Evolutionary conservation across 2,797 vertebrate genomes (phyloP).

Genomic region (Harpagifer antarcticus): DNA sequence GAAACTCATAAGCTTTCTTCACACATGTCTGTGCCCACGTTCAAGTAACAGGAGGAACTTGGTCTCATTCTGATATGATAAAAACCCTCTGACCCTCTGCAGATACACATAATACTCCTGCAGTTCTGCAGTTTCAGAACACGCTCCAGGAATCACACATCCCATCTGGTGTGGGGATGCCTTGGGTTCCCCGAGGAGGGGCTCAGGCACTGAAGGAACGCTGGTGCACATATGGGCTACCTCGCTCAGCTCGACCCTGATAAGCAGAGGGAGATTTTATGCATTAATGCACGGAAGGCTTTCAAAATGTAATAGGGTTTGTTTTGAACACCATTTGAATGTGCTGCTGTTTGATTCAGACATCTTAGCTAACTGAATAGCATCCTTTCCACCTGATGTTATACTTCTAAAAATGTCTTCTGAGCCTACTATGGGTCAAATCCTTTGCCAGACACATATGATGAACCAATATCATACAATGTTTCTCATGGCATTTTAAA

Average conservation of each 20-base stretch:
- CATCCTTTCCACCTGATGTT: constrained; percentile 4
- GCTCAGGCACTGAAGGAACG: neutral
- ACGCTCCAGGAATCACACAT: neutral
- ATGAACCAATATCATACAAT: constrained; percentile 25
- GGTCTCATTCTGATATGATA: neutral
- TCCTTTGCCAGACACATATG: constrained; percentile 23
- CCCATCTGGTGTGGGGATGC: constrained; percentile 16
- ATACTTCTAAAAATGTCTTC: constrained; percentile 14
- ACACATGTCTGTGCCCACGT: neutral
- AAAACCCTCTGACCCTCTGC: constrained; percentile 1
- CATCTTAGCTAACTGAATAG: neutral
- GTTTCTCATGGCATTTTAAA: constrained; percentile 28
- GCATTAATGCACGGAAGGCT: neutral
- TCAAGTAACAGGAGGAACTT: neutral
- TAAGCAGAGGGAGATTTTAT: neutral
- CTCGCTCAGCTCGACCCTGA: neutral
- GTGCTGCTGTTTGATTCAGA: neutral
- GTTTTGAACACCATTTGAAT: neutral
- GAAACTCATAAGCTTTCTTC: neutral
- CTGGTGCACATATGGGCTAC: neutral
- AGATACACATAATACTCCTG: neutral
- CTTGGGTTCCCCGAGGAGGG: constrained; percentile 4
- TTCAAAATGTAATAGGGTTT: neutral
- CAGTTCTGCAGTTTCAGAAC: neutral
- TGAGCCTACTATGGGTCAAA: neutral